Percentiles rank a stretch among this genome's conserved stretches.
Evolutionary conservation across 1,140 invertebrate genomes (phyloP).

Genomic region (Fopius arisanus): DNA sequence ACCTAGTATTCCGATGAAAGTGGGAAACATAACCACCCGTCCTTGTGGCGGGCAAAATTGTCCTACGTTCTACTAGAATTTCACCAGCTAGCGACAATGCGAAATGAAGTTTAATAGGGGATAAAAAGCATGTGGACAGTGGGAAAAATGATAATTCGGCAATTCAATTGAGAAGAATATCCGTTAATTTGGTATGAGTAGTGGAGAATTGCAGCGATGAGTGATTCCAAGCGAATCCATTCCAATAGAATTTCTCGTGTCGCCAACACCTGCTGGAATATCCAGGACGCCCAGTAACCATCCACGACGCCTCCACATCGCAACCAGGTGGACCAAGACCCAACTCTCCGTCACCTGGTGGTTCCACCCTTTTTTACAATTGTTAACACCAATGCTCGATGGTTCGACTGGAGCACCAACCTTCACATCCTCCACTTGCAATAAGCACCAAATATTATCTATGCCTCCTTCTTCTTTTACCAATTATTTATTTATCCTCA

Average conservation of each 20-base stretch:
- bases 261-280: neutral
- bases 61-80: neutral
- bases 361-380: neutral
- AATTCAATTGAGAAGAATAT: neutral
- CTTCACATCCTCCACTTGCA: neutral
- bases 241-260: neutral
- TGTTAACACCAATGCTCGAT: neutral
- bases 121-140: neutral
- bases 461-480: neutral
- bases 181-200: neutral
- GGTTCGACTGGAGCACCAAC: neutral
- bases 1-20: constrained; percentile 76
- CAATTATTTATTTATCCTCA: neutral
- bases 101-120: neutral
- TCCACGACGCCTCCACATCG: constrained; percentile 29
- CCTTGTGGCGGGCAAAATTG: constrained; percentile 48
- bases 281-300: constrained; percentile 16
- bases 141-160: neutral
- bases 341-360: neutral
- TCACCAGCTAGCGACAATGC: neutral
- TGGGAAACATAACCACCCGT: constrained; percentile 79
- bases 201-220: neutral
- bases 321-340: constrained; percentile 18
- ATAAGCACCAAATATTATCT: neutral
- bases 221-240: neutral